Conservation (phyloP, 2,888 invertebrate species). For the Coecobrya sp. region DNA sequence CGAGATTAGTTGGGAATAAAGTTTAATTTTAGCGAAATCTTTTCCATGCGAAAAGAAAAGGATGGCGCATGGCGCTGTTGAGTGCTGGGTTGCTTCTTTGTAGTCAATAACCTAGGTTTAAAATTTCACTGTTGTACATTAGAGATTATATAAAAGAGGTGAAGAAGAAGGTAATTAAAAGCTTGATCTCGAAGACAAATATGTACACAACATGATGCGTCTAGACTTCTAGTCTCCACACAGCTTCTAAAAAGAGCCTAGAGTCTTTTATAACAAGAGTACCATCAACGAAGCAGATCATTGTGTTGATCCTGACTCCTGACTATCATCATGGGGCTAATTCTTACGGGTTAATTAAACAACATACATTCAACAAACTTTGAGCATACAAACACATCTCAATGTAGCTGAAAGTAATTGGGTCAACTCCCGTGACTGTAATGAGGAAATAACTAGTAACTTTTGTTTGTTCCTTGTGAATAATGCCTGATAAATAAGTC, state of each 20-base stretch:
- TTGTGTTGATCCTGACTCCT: background rate
- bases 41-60: background rate
- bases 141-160: background rate
- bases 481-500: background rate
- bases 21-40: background rate
- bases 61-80: background rate
- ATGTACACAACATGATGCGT: background rate
- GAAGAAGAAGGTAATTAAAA: constrained; percentile 22
- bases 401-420: background rate
- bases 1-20: background rate
- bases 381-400: background rate
- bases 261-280: no score
- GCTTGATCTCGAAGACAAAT: constrained; percentile 15
- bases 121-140: background rate
- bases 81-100: background rate
- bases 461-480: background rate
- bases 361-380: background rate
- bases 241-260: no score
- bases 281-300: background rate
- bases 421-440: constrained; percentile 39
- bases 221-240: background rate
- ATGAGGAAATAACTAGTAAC: constrained; percentile 1
- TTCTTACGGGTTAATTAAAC: constrained; percentile 37
- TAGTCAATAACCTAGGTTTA: background rate
- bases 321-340: constrained; percentile 39